These are phyloP conservation scores for Todiramphus saurophagus DNA, from an alignment of 2,113 vertebrate species.

Conservation along the genomic window DNA sequence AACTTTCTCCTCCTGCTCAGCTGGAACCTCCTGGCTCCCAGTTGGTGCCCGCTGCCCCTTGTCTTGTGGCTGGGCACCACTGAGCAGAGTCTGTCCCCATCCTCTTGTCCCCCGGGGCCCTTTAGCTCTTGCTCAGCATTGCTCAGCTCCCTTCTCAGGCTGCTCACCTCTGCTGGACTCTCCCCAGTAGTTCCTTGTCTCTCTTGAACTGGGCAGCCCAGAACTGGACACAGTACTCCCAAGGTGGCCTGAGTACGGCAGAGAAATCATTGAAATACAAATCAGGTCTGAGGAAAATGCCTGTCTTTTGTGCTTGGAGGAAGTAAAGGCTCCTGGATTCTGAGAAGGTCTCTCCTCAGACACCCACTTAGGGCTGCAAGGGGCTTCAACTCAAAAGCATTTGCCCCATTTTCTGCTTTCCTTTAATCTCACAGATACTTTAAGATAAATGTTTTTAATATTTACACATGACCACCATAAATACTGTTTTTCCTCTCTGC, in stretches of 20 bases:
- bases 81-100: too few species aligned
- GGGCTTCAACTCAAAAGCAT: neutral
- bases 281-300: neutral
- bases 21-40: neutral
- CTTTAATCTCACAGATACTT: neutral
- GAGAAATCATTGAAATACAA: neutral
- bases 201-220: neutral
- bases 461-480: neutral
- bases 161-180: neutral
- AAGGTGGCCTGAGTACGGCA: neutral
- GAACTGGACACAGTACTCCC: neutral
- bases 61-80: neutral
- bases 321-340: neutral
- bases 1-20: neutral
- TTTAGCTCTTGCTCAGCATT: neutral
- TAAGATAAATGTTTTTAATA: neutral
- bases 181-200: neutral
- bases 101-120: too few species aligned
- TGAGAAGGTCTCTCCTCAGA: neutral
- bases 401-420: neutral
- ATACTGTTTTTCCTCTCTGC: fast-evolving
- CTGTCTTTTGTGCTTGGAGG: neutral
- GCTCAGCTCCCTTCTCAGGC: neutral
- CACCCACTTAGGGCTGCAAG: neutral
- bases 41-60: neutral